A percentile compares a stretch with the other conserved stretches of the same genome.
These are phyloP conservation scores for Caenorhabditis afra DNA, from an alignment of 2,888 invertebrate genomes.

Conservation along the genomic window DNA sequence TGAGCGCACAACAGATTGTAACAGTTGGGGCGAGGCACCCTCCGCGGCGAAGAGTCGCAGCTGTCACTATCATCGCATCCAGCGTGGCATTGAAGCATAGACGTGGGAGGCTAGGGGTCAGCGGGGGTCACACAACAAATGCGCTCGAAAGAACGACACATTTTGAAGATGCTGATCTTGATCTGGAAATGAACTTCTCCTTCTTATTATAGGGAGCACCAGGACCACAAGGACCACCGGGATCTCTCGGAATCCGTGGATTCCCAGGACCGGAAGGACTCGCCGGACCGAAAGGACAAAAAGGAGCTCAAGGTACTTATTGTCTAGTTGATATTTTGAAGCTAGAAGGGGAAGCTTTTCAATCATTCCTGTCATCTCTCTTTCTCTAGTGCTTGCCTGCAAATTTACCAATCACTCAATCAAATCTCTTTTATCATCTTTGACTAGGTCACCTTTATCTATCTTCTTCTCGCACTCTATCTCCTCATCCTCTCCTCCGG, in stretches of 20 bases:
- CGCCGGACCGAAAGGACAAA: slow-evolving; percentile 91
- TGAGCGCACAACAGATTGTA: slow-evolving; percentile 46
- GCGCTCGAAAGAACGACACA: not conserved
- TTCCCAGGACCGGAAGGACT: slow-evolving; percentile 90
- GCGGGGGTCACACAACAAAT: slow-evolving; percentile 50
- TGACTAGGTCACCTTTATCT: slow-evolving; percentile 36
- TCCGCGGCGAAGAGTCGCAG: slow-evolving; percentile 16
- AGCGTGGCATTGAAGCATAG: slow-evolving; percentile 29
- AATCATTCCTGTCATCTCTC: slow-evolving; percentile 39
- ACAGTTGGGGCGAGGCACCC: slow-evolving; percentile 26
- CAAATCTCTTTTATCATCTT: slow-evolving; percentile 51
- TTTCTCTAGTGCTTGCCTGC: not conserved
- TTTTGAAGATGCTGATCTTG: too few relatives aligned
- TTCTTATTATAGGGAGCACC: slow-evolving; percentile 85
- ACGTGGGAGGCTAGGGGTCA: slow-evolving; percentile 54
- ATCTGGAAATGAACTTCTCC: not conserved
- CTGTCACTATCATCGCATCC: slow-evolving; percentile 50
- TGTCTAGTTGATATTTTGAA: slow-evolving; percentile 2
- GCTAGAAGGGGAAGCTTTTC: slow-evolving; percentile 32
- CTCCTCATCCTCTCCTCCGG: not conserved
- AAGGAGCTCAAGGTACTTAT: slow-evolving; percentile 85
- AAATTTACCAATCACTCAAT: slow-evolving; percentile 36
- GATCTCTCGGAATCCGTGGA: slow-evolving; percentile 84
- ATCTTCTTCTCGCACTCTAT: slow-evolving; percentile 17
- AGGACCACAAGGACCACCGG: slow-evolving; percentile 83